Base-by-base conservation (phyloP, 2,888 invertebrate genomes). In the Apotomis betuletana region DNA sequence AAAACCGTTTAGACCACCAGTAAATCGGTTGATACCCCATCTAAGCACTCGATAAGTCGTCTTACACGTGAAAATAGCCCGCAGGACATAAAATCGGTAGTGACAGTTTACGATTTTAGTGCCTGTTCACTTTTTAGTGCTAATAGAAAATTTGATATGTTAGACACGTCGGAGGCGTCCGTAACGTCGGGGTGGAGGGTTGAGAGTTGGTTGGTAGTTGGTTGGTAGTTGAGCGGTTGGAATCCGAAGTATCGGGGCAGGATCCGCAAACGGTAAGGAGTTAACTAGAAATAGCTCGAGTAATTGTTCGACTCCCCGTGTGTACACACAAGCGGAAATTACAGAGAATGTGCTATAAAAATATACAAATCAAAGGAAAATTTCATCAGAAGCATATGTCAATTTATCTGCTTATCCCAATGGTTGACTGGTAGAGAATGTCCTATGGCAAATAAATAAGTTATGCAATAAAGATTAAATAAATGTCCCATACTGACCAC, bases 91-190 rank as follows among this genome's bases (percentile, higher is more conserved):
- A 87, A 86, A 70, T 57, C 52, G 70, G 69, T 70, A 79, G 74
- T 77, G 82, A 83, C 83, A 79, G 81, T 73, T 79, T 77, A 76
- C 75, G 76, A 77, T 85, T 86, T 87, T 86, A 87, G 80, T 74
- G 81, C 76, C 82, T 82, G 80, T 82, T 80, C 80, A 82, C 80
- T 79, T 84, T 87, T 88, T 84, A 88, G 81, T 87, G 83, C 80
- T 83, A 78, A 83, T 79, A 81, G 84, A 77, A 83, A 84, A 84
- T 85, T 84, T 81, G 79, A 77, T 80, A 78, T 70, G 75, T 76
- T 73, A 73, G 61, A 58, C 68, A 12, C 10, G 12, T 58, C 36
- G 12, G 57, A 15, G 38, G 12, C 36, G 38, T n/a, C 12, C n/a
- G 12, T 38, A 38, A 58, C 10, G 12, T 5, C 58, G 38, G 6